A percentile compares a stretch with the other conserved stretches of the same genome.
Conservation (phyloP, 2,888 invertebrate genomes). For the Icerya purchasi region DNA sequence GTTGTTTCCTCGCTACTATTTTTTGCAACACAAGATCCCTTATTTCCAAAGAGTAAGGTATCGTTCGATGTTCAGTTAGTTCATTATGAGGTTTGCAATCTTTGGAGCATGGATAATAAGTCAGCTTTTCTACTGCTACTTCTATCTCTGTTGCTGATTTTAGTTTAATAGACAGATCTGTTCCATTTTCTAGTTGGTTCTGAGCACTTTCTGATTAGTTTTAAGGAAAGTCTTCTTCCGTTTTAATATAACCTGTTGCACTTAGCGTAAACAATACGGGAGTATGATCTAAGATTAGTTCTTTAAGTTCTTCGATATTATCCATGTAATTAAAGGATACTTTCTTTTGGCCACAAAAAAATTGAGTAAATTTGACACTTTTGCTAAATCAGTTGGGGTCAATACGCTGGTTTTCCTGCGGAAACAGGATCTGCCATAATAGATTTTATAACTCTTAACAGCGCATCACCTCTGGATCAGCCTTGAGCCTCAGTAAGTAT, state of each 20-base stretch:
- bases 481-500: background rate
- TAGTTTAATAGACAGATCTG: background rate
- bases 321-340: background rate
- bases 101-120: background rate
- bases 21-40: background rate
- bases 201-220: background rate
- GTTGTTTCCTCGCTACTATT: background rate
- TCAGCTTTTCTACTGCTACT: background rate
- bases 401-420: background rate
- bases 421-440: background rate
- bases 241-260: background rate
- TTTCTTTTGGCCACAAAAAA: background rate
- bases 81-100: background rate
- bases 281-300: background rate
- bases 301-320: background rate
- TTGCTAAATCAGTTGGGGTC: too few species aligned
- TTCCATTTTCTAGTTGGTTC: background rate
- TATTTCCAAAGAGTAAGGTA: background rate
- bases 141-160: background rate
- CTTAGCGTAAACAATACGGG: too few species aligned
- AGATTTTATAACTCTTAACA: background rate
- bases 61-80: background rate
- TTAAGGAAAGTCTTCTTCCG: too few species aligned
- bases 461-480: too few species aligned
- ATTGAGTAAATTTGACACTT: background rate